Evolutionary conservation across 92 coral and sea anemone genomes (phyloP).

Genomic region (Bergia puertoricense): DNA sequence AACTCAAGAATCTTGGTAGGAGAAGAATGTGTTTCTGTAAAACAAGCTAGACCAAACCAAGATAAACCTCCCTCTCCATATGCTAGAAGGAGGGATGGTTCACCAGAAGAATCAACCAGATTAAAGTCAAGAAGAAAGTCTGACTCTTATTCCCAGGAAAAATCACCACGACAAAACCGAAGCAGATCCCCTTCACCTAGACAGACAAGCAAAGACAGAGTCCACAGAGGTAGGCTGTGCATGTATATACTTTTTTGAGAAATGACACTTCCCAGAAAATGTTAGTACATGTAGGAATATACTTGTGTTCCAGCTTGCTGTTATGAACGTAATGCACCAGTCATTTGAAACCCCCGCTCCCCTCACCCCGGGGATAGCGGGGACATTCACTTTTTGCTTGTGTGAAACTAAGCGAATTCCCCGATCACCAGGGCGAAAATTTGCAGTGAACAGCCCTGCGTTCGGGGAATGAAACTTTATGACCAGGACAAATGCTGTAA

Average conservation of each 20-base stretch:
- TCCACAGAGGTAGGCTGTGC: neutral
- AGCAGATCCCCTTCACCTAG: conserved; percentile 34
- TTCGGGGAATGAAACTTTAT: too few relatives aligned
- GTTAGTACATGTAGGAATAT: too few relatives aligned
- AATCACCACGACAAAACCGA: neutral
- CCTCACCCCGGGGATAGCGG: too few relatives aligned
- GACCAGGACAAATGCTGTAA: too few relatives aligned
- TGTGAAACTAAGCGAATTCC: too few relatives aligned
- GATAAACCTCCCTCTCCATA: neutral
- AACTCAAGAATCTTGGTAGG: neutral
- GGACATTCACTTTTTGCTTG: too few relatives aligned
- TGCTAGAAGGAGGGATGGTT: conserved; percentile 10
- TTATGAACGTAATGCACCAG: too few relatives aligned
- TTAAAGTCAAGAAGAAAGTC: conserved; percentile 29
- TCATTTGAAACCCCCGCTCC: too few relatives aligned
- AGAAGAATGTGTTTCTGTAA: conserved; percentile 1
- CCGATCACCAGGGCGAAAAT: too few relatives aligned
- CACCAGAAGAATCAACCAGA: neutral
- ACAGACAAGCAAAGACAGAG: neutral
- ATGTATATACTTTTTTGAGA: neutral
- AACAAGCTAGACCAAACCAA: neutral
- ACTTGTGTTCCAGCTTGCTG: too few relatives aligned
- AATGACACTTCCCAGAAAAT: neutral
- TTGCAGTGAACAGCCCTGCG: too few relatives aligned
- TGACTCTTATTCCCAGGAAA: conserved; percentile 16